phyloP scores from a whole-genome alignment of 2,113 vertebrate species.

The Bos indicus region DNA sequence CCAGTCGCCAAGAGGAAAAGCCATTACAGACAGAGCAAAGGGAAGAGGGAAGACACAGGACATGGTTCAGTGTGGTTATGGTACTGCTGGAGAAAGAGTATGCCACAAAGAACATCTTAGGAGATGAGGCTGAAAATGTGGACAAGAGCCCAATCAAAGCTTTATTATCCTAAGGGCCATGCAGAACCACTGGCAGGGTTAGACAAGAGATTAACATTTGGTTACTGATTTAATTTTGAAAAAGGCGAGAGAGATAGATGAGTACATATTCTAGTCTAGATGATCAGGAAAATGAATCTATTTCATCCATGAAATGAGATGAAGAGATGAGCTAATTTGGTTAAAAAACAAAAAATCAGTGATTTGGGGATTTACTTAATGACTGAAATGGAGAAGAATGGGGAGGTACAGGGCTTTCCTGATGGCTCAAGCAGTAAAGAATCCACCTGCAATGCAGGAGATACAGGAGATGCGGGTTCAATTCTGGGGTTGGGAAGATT shows the following conservation, averaged over 20 bases:
- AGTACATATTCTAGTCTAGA: neutral
- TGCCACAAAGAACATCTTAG: neutral
- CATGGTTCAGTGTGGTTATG: fast-evolving
- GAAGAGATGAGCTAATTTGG: neutral
- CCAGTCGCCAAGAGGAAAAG: neutral
- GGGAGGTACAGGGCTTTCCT: neutral
- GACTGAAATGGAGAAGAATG: neutral
- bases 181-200: neutral
- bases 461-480: neutral
- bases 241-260: neutral
- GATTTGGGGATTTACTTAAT: neutral
- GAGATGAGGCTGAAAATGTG: fast-evolving
- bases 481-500: neutral
- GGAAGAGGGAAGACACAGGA: fast-evolving
- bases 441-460: neutral
- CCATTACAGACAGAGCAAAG: neutral
- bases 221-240: neutral
- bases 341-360: neutral
- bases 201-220: neutral
- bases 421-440: neutral
- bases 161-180: too few species aligned
- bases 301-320: neutral
- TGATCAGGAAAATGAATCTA: neutral
- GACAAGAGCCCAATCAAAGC: neutral
- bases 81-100: fast-evolving